phyloP scores from a whole-genome alignment of 2,888 invertebrate genomes.

The Hecatera dysodea region DNA sequence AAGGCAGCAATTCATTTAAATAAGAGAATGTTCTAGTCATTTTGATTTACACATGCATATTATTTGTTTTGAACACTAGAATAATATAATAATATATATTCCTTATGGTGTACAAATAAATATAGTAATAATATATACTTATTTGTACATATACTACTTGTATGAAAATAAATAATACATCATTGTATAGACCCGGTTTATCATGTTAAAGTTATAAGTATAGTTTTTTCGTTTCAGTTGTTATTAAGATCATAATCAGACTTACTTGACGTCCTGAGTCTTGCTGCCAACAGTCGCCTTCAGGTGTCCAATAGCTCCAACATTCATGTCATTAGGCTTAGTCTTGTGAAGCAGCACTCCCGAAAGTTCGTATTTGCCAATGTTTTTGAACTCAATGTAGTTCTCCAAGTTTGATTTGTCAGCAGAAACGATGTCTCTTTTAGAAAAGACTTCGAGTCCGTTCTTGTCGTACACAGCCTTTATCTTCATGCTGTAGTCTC shows the following conservation, averaged over 20 bases:
- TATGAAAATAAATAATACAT: background rate
- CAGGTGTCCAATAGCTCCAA: conserved; percentile 90
- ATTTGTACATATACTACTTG: too few species aligned
- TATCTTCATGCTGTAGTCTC: conserved; percentile 84
- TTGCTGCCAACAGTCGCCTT: conserved; percentile 88
- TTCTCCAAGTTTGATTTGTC: conserved; percentile 92
- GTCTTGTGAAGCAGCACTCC: conserved; percentile 90
- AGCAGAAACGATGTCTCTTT: conserved; percentile 89
- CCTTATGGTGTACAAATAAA: too few species aligned
- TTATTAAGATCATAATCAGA: background rate
- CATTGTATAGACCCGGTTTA: background rate
- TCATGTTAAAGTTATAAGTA: background rate
- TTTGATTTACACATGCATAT: too few species aligned
- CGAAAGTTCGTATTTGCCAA: conserved; percentile 92
- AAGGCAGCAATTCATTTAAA: too few species aligned
- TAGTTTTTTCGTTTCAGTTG: background rate
- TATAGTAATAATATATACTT: too few species aligned
- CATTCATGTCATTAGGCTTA: conserved; percentile 89
- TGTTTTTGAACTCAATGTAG: conserved; percentile 90
- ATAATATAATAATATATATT: too few species aligned
- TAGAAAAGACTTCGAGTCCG: conserved; percentile 87
- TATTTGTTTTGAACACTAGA: too few species aligned
- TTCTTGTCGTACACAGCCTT: conserved; percentile 76
- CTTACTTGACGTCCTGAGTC: conserved; percentile 91
- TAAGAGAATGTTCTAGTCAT: too few species aligned